Base-by-base conservation (phyloP, 1,140 invertebrate species). In the Drosophila nebulosa region DNA sequence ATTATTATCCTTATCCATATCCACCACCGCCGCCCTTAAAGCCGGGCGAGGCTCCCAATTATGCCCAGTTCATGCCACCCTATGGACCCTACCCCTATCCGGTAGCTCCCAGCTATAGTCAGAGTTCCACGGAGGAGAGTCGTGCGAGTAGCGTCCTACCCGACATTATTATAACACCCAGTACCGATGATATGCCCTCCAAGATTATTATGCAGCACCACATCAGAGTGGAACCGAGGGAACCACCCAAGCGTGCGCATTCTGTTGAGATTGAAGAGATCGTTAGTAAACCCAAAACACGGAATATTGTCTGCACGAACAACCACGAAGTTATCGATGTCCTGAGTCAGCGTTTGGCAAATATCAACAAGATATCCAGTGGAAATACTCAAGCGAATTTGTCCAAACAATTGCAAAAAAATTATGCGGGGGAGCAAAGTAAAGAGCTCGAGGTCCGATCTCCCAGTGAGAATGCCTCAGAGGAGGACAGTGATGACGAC, bases 141-240 rank as follows among this genome's bases (percentile, higher is more conserved):
- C 74, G 81, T 12, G 85, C 85, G 14, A 90, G 89, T 36, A 90
- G 89, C 24, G 78, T 86, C 0, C 51, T 90, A 6, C 90, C 90
- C 4, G 86, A 91, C 35, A 91, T 91, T 21, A 91, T 91, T 4
- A 89, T 91, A 18, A 91, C 90, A 0, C 90, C 90, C 7, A 91
- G 89, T 50, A 90, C 81, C 24, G 90, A 91, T 63, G 90, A 91
- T 66, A 60, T 89, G 55, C 89, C 89, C 57, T 90, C 89, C 5
- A 69, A 90, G 64, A 73, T 90, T 10, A 85, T 90, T 24, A 70
- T 90, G 78, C 71, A 90, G 14, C 89, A 90, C 24, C 89, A 90
- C 55, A 89, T 90, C 42, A 84, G 79, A 26, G 69, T 89, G 6
- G 84, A 89, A 51, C 74, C 89, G 7, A 64, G 73, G 6, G 72